Conservation (phyloP, 2,797 vertebrate species). For the Pangasius macronema region DNA sequence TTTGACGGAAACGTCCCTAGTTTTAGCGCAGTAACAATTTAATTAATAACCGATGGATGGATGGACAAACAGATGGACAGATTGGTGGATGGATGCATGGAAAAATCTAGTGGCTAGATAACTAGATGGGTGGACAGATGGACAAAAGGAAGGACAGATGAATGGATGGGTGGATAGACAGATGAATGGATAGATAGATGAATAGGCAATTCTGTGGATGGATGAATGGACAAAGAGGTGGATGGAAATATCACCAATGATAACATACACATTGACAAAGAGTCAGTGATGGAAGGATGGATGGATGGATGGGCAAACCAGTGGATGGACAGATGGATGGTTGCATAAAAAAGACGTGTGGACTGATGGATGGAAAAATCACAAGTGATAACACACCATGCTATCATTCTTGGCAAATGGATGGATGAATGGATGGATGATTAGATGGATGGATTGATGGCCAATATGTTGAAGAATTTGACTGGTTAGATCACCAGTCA, state of each 20-base stretch:
- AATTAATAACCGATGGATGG: not conserved
- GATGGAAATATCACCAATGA: not conserved
- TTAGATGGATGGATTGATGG: not conserved
- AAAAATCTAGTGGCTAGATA: no score
- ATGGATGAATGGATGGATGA: not conserved
- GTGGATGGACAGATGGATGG: no score
- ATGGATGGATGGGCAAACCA: not conserved
- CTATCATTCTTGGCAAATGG: not conserved
- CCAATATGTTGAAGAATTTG: not conserved
- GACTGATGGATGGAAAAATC: not conserved
- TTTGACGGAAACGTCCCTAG: not conserved
- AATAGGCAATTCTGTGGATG: not conserved
- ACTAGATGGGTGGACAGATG: not conserved
- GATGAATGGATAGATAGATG: not conserved
- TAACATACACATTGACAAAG: not conserved
- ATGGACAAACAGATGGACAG: no score
- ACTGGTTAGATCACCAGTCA: not conserved
- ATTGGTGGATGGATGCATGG: not conserved
- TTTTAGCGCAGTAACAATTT: not conserved
- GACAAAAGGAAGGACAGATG: not conserved
- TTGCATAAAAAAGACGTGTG: not conserved
- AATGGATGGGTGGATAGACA: not conserved
- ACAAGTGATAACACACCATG: not conserved
- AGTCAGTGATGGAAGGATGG: not conserved
- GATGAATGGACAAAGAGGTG: not conserved